A percentile compares a stretch with the other conserved stretches of the same genome.
Conservation (phyloP, 2,113 vertebrate species). For the Morone chrysops region DNA sequence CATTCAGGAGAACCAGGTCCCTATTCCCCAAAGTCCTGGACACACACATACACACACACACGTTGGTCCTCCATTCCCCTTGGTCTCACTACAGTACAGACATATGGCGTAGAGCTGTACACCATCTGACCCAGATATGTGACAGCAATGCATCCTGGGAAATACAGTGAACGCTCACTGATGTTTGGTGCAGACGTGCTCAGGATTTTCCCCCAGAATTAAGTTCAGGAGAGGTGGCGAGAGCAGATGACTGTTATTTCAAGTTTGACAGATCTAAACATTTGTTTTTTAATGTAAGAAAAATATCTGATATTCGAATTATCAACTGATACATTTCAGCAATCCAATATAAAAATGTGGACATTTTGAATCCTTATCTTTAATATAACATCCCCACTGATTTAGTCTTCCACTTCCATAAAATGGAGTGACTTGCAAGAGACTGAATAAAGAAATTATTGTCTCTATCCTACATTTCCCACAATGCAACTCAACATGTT, state of each 20-base stretch:
- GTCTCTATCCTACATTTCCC: not conserved
- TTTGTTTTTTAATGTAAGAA: not conserved
- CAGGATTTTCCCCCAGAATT: not conserved
- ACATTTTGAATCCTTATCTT: not conserved
- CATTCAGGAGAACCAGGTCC: constrained; percentile 35
- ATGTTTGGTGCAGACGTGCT: constrained; percentile 21
- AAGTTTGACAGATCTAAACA: not conserved
- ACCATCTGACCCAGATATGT: constrained; percentile 71
- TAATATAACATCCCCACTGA: not conserved
- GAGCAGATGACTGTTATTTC: not conserved
- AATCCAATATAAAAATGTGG: not conserved
- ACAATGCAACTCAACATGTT: not conserved
- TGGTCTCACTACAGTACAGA: constrained; percentile 57
- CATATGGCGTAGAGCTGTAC: constrained; percentile 64
- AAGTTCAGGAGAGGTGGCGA: not conserved
- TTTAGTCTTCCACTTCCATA: not conserved
- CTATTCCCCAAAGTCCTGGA: constrained; percentile 21
- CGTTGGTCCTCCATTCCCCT: constrained; percentile 34
- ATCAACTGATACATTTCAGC: not conserved
- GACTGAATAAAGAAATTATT: not conserved
- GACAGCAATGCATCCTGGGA: constrained; percentile 62
- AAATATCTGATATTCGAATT: not conserved
- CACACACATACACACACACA: constrained; percentile 4
- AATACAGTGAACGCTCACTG: constrained; percentile 36
- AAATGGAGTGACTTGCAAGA: not conserved